These are phyloP conservation scores for Brenthis ino DNA, from an alignment of 2,888 invertebrate genomes.

Conservation along the genomic window DNA sequence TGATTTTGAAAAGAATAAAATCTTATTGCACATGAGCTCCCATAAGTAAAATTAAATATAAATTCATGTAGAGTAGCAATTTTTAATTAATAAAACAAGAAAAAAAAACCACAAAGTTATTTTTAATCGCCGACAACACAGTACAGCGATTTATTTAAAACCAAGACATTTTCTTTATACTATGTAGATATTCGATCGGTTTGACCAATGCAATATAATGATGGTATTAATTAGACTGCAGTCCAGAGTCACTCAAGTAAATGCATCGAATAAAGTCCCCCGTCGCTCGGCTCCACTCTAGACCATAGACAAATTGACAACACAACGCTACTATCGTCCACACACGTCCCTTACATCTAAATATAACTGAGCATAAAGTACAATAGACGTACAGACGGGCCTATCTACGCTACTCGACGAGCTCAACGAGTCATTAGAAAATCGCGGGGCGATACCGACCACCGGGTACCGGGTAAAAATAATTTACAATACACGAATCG, in stretches of 20 bases:
- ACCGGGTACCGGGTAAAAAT: slow-evolving; percentile 63
- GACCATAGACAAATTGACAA: slow-evolving; percentile 31
- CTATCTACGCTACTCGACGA: slow-evolving; percentile 48
- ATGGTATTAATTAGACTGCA: slow-evolving; percentile 19
- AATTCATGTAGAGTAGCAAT: slow-evolving; percentile 9
- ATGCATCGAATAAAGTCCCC: slow-evolving; percentile 25
- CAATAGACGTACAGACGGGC: slow-evolving; percentile 59
- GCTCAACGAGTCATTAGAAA: slow-evolving; percentile 48
- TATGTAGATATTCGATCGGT: background rate
- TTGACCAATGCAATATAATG: slow-evolving; percentile 22
- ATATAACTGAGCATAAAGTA: slow-evolving; percentile 78
- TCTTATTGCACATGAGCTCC: slow-evolving; percentile 39
- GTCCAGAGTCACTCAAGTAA: slow-evolving; percentile 28
- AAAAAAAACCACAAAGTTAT: background rate
- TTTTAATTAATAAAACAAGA: slow-evolving; percentile 6
- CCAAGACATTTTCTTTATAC: background rate
- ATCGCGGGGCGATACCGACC: slow-evolving; percentile 49
- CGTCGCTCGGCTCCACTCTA: slow-evolving; percentile 5
- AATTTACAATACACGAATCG: slow-evolving; percentile 75
- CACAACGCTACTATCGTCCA: slow-evolving; percentile 38
- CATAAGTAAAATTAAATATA: slow-evolving; percentile 22
- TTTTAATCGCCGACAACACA: background rate
- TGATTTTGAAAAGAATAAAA: slow-evolving; percentile 31
- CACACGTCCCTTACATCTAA: slow-evolving; percentile 58
- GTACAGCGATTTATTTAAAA: background rate